phyloP scores from a whole-genome alignment of 2,113 vertebrate genomes.

The Tichodroma muraria region DNA sequence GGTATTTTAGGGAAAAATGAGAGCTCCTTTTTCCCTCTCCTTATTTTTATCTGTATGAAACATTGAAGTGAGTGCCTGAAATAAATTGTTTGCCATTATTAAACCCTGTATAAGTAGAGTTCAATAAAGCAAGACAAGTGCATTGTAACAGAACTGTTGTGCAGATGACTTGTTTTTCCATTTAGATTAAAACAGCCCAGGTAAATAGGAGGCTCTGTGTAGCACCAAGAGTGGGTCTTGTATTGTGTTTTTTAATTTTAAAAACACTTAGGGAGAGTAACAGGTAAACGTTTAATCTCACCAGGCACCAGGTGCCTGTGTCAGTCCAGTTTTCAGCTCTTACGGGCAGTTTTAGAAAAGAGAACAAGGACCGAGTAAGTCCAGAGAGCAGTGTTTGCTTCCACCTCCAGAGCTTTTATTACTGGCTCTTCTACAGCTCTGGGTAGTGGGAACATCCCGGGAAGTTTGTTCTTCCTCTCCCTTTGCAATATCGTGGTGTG shows the following conservation, averaged over 20 bases:
- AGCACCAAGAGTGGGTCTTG: background rate
- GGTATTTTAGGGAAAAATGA: background rate
- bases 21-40: background rate
- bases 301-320: background rate
- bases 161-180: background rate
- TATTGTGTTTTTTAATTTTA: background rate
- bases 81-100: background rate
- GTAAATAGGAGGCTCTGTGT: background rate
- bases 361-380: background rate
- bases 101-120: background rate
- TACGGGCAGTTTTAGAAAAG: background rate
- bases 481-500: background rate
- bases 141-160: background rate
- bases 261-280: background rate
- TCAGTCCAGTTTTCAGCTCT: background rate
- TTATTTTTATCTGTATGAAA: background rate
- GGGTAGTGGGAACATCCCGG: background rate
- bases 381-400: background rate
- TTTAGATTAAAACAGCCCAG: background rate
- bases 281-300: background rate
- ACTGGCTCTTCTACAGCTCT: background rate
- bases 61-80: background rate
- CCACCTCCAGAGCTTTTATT: background rate
- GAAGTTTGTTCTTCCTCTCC: constrained; percentile 21
- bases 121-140: background rate